Conservation (phyloP, 2,797 vertebrate species). For the Chrosomus eos region DNA sequence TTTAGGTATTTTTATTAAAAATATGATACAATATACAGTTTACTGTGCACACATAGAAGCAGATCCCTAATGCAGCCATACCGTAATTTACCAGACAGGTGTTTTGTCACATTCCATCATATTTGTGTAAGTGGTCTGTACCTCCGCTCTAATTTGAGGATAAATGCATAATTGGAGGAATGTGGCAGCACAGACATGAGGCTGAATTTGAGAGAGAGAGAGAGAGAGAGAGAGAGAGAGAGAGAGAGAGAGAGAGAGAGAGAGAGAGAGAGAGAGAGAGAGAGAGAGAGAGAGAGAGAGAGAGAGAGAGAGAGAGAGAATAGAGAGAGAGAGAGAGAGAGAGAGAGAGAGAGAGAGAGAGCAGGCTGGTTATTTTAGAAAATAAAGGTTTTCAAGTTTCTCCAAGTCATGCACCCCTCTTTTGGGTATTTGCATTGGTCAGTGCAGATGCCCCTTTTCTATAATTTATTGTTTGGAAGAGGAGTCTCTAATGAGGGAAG, state of each 20-base stretch:
- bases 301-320: background rate
- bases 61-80: background rate
- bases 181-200: background rate
- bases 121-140: background rate
- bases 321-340: background rate
- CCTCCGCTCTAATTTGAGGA: slow-evolving; percentile 15
- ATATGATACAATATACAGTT: background rate
- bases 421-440: slow-evolving; percentile 15
- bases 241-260: background rate
- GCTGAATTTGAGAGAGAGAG: slow-evolving; percentile 10
- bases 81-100: background rate
- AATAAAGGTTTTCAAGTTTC: background rate
- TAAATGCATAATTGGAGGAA: slow-evolving; percentile 12
- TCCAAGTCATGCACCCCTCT: background rate
- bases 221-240: background rate
- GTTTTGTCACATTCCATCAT: slow-evolving; percentile 7
- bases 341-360: background rate
- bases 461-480: slow-evolving; percentile 33
- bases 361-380: background rate
- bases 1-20: background rate
- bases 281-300: slow-evolving; percentile 1
- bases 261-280: background rate
- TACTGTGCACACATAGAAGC: background rate
- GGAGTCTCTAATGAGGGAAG: slow-evolving; percentile 37
- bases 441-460: slow-evolving; percentile 29